Evolutionary conservation across 1,140 invertebrate species (phyloP).

Genomic region (Melitaea cinxia): DNA sequence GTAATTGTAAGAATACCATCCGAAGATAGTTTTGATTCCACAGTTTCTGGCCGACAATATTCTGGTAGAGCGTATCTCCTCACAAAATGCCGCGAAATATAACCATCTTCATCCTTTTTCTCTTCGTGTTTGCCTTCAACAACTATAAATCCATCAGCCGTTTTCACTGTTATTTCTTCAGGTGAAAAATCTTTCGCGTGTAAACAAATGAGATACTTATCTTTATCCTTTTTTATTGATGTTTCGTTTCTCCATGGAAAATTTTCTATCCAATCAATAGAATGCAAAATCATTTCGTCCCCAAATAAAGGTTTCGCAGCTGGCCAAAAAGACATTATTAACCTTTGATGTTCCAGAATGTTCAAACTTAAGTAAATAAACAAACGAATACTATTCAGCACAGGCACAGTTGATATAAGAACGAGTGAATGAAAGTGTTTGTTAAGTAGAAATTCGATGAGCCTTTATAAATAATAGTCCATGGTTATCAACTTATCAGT

Average conservation of each 20-base stretch:
- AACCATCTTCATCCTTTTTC: conserved; percentile 89
- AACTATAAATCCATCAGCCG: conserved; percentile 88
- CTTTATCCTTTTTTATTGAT: conserved; percentile 46
- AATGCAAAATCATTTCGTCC: conserved; percentile 61
- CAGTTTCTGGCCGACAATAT: conserved; percentile 45
- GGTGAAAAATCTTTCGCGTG: conserved; percentile 93
- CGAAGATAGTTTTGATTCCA: conserved; percentile 53
- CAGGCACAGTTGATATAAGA: conserved; percentile 37
- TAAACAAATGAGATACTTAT: conserved; percentile 84
- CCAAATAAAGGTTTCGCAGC: conserved; percentile 48
- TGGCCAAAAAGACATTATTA: conserved; percentile 51
- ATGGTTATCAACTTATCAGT: background rate
- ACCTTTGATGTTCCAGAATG: conserved; percentile 37
- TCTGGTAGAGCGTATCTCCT: conserved; percentile 78
- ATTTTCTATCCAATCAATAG: conserved; percentile 67
- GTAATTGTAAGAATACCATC: conserved; percentile 55
- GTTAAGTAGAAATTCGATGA: background rate
- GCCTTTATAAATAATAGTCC: background rate
- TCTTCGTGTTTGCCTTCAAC: conserved; percentile 92
- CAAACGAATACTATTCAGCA: conserved; percentile 16
- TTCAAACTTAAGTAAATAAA: conserved; percentile 35
- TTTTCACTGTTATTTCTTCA: conserved; percentile 93
- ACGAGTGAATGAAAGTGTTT: conserved; percentile 20
- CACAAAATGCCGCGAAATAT: conserved; percentile 87
- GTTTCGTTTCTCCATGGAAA: conserved; percentile 64